Evolutionary conservation across 1,140 invertebrate species (phyloP).

Genomic region (Arctopsyche grandis): DNA sequence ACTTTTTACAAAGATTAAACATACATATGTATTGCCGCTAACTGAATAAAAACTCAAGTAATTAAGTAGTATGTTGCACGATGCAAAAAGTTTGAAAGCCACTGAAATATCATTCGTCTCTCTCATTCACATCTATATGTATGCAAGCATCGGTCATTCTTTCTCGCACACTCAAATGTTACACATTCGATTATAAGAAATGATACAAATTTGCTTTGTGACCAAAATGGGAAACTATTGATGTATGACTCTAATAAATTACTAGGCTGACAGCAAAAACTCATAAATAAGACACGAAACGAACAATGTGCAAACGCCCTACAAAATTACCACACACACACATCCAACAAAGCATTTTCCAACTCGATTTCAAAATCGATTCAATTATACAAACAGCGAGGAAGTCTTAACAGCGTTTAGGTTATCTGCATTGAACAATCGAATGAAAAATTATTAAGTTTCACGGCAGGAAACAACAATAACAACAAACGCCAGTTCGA

Average conservation of each 20-base stretch:
- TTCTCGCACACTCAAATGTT: neutral
- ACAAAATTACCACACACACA: neutral
- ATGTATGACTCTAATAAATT: constrained; percentile 17
- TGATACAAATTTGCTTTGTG: constrained; percentile 1
- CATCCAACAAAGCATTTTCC: neutral
- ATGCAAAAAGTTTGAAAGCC: no score
- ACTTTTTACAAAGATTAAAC: no score
- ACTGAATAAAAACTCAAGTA: no score
- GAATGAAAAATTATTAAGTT: neutral
- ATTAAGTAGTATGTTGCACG: no score
- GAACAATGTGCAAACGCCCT: neutral
- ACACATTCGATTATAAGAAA: neutral
- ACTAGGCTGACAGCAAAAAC: constrained; percentile 3
- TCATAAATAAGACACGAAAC: constrained; percentile 11
- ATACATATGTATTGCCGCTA: no score
- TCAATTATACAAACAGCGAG: no score
- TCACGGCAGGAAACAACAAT: neutral
- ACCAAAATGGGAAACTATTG: constrained; percentile 17
- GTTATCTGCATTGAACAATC: neutral
- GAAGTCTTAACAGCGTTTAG: no score
- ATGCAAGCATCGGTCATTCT: neutral
- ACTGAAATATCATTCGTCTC: no score
- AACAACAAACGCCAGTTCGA: neutral
- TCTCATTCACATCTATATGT: no score
- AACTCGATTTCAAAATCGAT: neutral